Conservation (phyloP, 30 jellyfish, hydroid and myxozoan genomes). For the Turritopsis dohrnii region DNA sequence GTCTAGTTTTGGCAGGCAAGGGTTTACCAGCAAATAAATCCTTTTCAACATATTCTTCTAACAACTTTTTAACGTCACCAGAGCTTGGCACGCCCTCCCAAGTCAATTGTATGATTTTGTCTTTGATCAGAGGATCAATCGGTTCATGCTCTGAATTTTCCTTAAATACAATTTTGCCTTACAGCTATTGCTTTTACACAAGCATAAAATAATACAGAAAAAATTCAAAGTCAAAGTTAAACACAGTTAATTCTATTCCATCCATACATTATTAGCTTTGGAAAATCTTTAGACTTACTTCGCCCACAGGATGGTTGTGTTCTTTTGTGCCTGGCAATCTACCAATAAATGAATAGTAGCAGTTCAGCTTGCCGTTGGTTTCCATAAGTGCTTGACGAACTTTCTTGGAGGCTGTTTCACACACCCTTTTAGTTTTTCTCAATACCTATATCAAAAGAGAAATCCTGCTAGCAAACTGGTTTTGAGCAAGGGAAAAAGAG, state of each 20-base stretch:
- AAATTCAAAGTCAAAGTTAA: no score
- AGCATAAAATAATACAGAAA: neutral
- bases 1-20: conserved; percentile 21
- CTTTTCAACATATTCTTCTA: conserved; percentile 32
- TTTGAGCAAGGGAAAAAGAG: no score
- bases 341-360: conserved; percentile 36
- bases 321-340: conserved; percentile 35
- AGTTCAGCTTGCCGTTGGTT: conserved; percentile 34
- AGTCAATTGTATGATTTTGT: conserved; percentile 23
- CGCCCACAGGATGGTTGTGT: conserved; percentile 39
- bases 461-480: neutral
- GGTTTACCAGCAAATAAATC: conserved; percentile 33
- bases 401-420: conserved; percentile 45
- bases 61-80: conserved; percentile 18
- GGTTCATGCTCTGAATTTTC: conserved; percentile 42
- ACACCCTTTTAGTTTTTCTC: conserved; percentile 37
- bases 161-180: neutral
- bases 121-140: conserved; percentile 40
- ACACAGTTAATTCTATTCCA: no score
- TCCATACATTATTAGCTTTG: no score
- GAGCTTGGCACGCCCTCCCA: conserved; percentile 36
- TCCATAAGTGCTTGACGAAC: conserved; percentile 41
- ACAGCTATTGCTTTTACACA: neutral
- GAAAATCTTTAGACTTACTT: conserved; percentile 4
- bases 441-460: conserved; percentile 1